Base-by-base conservation (phyloP, 2,888 invertebrate species). In the Tanytarsus gracilentus region DNA sequence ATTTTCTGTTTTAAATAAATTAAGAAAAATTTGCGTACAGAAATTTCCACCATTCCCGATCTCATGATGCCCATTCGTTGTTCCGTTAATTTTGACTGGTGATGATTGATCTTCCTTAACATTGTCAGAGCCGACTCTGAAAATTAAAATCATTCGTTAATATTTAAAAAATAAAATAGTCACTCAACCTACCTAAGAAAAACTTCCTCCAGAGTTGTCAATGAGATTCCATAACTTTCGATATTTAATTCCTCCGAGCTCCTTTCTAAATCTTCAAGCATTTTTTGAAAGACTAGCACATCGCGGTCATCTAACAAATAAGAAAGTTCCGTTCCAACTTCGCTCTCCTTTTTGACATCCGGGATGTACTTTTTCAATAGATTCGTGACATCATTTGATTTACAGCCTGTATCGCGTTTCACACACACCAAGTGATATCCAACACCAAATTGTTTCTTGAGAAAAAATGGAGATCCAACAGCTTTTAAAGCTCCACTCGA, bases 191-290 rank as follows among this genome's bases (percentile, higher is more conserved):
- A 58, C 58, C 81, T 82, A 77, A 88, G 79, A 68, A 89, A 89
- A 0, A 92, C 90, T 73, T 92, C 91, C 74, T 91, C 91, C 73
- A 92, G 76, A 0, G 89, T 88, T 0, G 90, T 90, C 18, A 90
- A 81, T 1, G 86, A 81, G 23, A 89, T 80, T 2, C 91, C 90
- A 69, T 86, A 91, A 69, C 86, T 85, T 55, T 79, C 78, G 61
- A 87, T 80, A 14, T 81, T 81, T 27, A 89, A 75, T 1, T 68
- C 68, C 0, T 70, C 67, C 56, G 78, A 76, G 52, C 79, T 76
- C 0, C 68, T 66, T 68, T 88, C 88, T 18, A 89, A 71, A 50
- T 84, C 81, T 51, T 73, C 73, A 48, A 89, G 76, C 76, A 89
- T 77, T 3, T 73, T 69, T 66, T 84, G 81, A 69, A 86, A 86